Evolutionary conservation across 2,888 invertebrate genomes (phyloP).

Genomic region (Yponomeuta sedellus): DNA sequence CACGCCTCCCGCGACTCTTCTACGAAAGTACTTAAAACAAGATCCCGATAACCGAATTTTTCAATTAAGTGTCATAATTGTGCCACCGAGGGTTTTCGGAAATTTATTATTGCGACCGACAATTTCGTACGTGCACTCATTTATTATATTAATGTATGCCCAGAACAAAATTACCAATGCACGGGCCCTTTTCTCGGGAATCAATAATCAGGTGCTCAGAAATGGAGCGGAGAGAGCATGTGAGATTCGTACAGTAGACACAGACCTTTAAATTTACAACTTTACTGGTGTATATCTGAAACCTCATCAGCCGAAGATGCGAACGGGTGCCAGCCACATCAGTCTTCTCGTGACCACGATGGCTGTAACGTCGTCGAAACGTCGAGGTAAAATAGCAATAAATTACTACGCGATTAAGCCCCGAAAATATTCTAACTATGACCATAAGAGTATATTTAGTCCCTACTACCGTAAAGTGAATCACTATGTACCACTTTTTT

Average conservation of each 20-base stretch:
- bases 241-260: background rate
- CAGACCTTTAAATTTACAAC: background rate
- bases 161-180: constrained; percentile 8
- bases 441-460: too few species aligned
- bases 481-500: too few species aligned
- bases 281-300: too few species aligned
- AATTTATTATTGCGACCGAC: constrained; percentile 60
- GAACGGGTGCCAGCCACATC: too few species aligned
- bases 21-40: constrained; percentile 63
- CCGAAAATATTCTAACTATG: too few species aligned
- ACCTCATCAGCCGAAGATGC: too few species aligned
- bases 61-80: constrained; percentile 73
- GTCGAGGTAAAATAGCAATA: too few species aligned
- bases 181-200: constrained; percentile 2
- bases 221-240: background rate
- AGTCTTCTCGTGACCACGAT: too few species aligned
- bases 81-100: constrained; percentile 46
- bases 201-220: constrained; percentile 14
- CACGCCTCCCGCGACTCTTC: constrained; percentile 36
- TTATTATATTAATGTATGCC: constrained; percentile 44
- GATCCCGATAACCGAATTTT: constrained; percentile 64
- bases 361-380: too few species aligned
- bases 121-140: constrained; percentile 54
- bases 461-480: too few species aligned
- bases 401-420: too few species aligned